phyloP scores from a whole-genome alignment of 2,888 invertebrate genomes.

The Cantharis rufa region DNA sequence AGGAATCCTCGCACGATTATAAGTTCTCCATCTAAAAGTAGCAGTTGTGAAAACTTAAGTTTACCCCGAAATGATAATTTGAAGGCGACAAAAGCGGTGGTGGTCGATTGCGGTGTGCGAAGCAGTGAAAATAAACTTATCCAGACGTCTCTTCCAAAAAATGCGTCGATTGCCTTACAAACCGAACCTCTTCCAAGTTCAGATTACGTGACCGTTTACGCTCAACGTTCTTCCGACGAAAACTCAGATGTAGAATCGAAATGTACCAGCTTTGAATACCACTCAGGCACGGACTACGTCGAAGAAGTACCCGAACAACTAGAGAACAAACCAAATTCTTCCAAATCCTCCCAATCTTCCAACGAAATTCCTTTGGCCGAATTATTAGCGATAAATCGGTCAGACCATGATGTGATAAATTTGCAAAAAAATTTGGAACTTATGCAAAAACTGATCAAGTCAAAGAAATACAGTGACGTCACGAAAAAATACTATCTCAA shows the following conservation, averaged over 20 bases:
- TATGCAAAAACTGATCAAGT: conserved; percentile 63
- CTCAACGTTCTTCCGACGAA: background rate
- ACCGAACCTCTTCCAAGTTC: background rate
- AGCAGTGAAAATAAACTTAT: background rate
- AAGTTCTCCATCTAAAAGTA: background rate
- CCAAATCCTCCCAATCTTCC: background rate
- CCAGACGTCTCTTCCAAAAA: background rate
- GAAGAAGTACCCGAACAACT: background rate
- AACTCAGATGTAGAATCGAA: conserved; percentile 47
- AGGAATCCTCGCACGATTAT: conserved; percentile 2
- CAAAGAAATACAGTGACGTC: conserved; percentile 62
- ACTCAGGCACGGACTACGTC: conserved; percentile 53
- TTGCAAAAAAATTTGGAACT: conserved; percentile 66
- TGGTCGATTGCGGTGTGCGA: background rate
- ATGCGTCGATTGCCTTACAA: background rate
- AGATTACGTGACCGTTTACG: background rate
- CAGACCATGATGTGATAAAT: conserved; percentile 58
- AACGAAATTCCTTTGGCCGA: conserved; percentile 33
- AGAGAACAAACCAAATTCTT: background rate
- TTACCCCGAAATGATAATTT: background rate
- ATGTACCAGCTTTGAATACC: conserved; percentile 72
- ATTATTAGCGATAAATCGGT: conserved; percentile 35
- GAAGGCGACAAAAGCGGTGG: background rate
- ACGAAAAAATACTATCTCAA: conserved; percentile 68
- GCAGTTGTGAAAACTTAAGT: conserved; percentile 3